Base-by-base conservation (phyloP, 2,888 invertebrate species). In the Synanthedon formicaeformis region DNA sequence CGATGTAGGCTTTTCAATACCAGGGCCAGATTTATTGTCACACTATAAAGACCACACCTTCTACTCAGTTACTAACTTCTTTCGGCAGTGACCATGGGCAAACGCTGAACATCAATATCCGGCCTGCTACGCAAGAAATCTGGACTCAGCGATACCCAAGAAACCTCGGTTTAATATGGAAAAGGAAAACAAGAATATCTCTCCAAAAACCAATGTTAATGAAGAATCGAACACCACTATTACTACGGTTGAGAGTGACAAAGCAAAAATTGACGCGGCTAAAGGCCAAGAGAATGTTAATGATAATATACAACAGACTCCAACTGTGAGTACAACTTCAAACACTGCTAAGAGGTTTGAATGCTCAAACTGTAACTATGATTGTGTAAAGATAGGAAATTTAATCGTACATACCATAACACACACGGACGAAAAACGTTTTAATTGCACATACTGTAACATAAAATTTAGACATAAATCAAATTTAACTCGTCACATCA, bases 11-110 rank as follows among this genome's bases (percentile, higher is more conserved):
- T 18, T 90, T 82, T 62, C 90, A 91, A 65, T 89, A 87, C 63
- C 72, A 71, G 41, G 88, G 89, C 0, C 64, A 81, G 50, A 75
- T 90, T 3, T 90, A 88, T 59, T 91, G 90, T 69, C 18, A 18
- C 18, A 81, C 82, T 0, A 74, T 18, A 18, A 77, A 73, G 57
- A 71, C 71, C 50, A 73, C 83, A 8, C 81, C 16, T 81, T 2
- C 70, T 71, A 76, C 79, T 11, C 83, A 84, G 61, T 63, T 84
- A 13, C 60, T 83, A 55, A 81, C 82, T 40, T 84, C 77, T 66
- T 84, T 81, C 57, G 82, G 83, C 13, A 69, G 73, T 51, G 75
- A 79, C 55, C 80, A 67, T 53, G 83, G 81, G 0, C 58, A 61
- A 51, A 54, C 50, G 1, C 65, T 83, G 1, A 56, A 64, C 13